Evolutionary conservation across 2,797 vertebrate genomes (phyloP), one percentile per base, ranked within the genome.

Genomic region (Delichon dasypus): DNA sequence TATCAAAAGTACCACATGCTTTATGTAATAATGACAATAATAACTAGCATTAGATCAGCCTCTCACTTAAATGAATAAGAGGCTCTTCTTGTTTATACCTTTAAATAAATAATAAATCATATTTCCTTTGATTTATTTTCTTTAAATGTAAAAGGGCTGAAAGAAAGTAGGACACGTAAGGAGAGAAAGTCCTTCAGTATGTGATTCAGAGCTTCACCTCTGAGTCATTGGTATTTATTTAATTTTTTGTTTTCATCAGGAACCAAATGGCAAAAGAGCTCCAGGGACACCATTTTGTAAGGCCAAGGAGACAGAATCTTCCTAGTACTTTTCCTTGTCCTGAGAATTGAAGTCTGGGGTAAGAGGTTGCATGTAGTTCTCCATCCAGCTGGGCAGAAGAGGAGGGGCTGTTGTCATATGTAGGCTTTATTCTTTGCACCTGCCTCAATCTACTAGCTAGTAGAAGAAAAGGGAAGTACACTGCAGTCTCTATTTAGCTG

Each of bases 311-410:
- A 48, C 5, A 34, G 44, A 84, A 75, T 84, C 47, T 78, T 93
- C 30, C 57, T n/a, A 81, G 44, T 65, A 34, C 19, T 78, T 84
- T 88, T 74, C 54, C 22, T 85, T 80, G 42, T 72, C 26, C 17
- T 84, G 62, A 29, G n/a, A 93, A 77, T 65, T 91, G n/a, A 94
- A 81, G 15, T 68, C 76, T 65, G 29, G 26, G 8, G 36, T 85
- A 48, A 77, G 73, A 67, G 38, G 20, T 34, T 88, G 11, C 58
- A 26, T 79, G 55, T 77, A 71, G 68, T 42, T 85, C 36, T 79
- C n/a, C 20, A 85, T 86, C 79, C 85, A 92, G 85, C 91, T 94
- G 94, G 66, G 68, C 50, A 74, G 66, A 88, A 85, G 90, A 90
- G 92, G 83, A 75, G 70, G 13, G 26, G 14, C 38, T 85, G 26